phyloP scores from a whole-genome alignment of 37 sponge, comb jelly and placozoan genomes.

The Chondrosia reniformis region DNA sequence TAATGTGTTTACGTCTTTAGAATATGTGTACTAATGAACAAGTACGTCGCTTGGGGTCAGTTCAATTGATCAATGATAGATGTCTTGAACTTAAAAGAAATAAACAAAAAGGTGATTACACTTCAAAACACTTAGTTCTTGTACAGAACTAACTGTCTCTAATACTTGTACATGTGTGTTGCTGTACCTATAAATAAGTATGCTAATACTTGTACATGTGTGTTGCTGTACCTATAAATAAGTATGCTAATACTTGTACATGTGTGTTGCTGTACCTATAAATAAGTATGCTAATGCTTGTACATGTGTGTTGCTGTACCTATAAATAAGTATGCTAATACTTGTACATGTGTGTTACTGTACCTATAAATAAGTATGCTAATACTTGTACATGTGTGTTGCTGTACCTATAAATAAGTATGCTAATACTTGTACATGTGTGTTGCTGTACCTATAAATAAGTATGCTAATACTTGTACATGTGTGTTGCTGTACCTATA shows the following conservation, averaged over 20 bases:
- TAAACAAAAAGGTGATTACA: conserved; percentile 61
- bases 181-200: not conserved
- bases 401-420: too few relatives aligned
- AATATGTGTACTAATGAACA: conserved; percentile 88
- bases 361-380: too few relatives aligned
- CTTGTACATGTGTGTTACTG: not conserved
- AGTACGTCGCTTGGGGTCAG: conserved; percentile 64
- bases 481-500: conserved; percentile 2
- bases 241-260: not conserved
- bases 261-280: too few relatives aligned
- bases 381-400: too few relatives aligned
- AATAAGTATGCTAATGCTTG: too few relatives aligned
- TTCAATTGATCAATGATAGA: conserved; percentile 87
- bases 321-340: too few relatives aligned
- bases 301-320: too few relatives aligned
- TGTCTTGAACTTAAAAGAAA: conserved; percentile 87
- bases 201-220: not conserved
- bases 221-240: not conserved
- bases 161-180: not conserved
- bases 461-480: not conserved
- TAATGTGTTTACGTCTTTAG: conserved; percentile 14
- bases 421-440: too few relatives aligned
- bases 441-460: not conserved
- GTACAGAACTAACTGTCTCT: not conserved
- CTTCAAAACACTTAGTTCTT: not conserved